Base-by-base conservation (phyloP, 2,888 invertebrate species). In the Agrochola macilenta region DNA sequence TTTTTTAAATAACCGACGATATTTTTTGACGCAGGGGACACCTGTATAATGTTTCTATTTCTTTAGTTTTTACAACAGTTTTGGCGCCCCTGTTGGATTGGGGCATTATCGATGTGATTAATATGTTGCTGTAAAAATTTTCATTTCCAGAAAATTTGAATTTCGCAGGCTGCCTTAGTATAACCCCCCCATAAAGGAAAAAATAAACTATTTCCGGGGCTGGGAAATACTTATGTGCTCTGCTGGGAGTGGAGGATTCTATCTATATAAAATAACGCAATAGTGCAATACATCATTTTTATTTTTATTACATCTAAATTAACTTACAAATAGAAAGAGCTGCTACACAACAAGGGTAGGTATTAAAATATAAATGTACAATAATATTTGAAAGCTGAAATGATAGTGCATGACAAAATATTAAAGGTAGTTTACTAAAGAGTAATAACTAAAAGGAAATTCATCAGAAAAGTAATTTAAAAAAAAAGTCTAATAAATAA, bases 261-360 rank as follows among this genome's bases (percentile, higher is more conserved):
- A 35, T 64, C 12, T 26, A n/a, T 71, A 78, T 71, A 75, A 82
- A 73, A 75, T 49, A 60, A 35, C 11, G 11, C 20, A 60, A 30
- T 75, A 20, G 23, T 71, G 58, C 54, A 86, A 69, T 79, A 74
- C 54, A 78, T 74, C n/a, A 57, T 70, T 89, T 87, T 46, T 14
- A 46, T 46, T 46, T 5, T 46, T 85, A 88, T 82, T 88, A 64
- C 43, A 76, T 74, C 77, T 58, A 74, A 64, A 80, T 74, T 74
- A 66, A 76, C 79, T 79, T 76, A 78, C 76, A 84, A 70, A 74
- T 49, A 73, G 74, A 69, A 76, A 84, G 76, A 88, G 84, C 84
- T 81, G 86, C 86, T 84, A 80, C 70, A 79, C 72, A 78, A 75
- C 52, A 30, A 66, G 70, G 73, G 75, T 54, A 80, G 20, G 46